Evolutionary conservation across 2,888 invertebrate genomes (phyloP), one percentile per base, ranked within the genome.

Genomic region (Notocelia uddmanniana): DNA sequence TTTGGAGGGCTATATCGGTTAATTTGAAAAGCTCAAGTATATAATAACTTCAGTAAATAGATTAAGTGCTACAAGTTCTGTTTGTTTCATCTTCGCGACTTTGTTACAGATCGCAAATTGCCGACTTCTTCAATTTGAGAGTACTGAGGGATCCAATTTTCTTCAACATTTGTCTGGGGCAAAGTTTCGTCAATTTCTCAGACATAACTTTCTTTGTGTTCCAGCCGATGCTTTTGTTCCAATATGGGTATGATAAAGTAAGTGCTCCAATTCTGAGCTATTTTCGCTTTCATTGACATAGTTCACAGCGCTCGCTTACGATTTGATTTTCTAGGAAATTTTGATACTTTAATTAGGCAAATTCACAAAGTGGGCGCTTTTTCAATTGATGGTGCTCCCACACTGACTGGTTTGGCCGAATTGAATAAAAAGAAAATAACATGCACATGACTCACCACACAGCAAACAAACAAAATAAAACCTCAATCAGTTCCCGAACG

Each of bases 141-240:
- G 83, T 95, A 15, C 83, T 95, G 52, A 94, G 91, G 74, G 94
- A 95, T 80, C 83, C 87, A 1, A 84, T 91, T 9, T 95, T 92
- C 75, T 88, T 95, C 37, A 96, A 95, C 78, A 95, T 96, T 74
- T 92, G 91, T 75, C 62, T 92, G 6, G 96, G 96, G 10, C 92
- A 95, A 76, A 94, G 96, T 76, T 94, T 96, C 69, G 94, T 95
- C 1, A 94, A 95, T 77, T 95, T 95, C 68, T 94, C 95, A 3
- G 96, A 96, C 82, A 87, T 95, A 58, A 95, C 94, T 9, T 96
- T 96, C 75, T 92, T 95, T 69, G 92, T 95, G n/a, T 84, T 96
- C 21, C 91, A 95, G 74, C 96, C 96, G 3, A 86, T 96, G 88
- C 88, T 96, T 73, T 86, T 96, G 78, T 92, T 92, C 69, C 94